Base-by-base conservation (phyloP, 2,888 invertebrate genomes). In the Resseliella maxima region DNA sequence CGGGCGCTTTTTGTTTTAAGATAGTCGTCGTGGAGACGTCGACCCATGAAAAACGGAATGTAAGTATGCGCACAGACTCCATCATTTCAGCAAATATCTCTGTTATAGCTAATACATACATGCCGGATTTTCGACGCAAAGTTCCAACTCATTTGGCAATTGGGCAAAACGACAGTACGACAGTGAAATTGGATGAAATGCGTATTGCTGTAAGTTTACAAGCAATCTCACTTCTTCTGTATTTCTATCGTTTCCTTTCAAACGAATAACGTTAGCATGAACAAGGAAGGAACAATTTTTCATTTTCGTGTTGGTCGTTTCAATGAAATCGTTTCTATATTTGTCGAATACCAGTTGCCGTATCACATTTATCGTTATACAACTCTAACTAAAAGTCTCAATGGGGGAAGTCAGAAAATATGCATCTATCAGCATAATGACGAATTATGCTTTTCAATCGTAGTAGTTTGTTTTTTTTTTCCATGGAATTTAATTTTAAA, bases 131-230 rank as follows among this genome's bases (percentile, higher is more conserved):
- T 35, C 18, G 72, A 31, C 72, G 35, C 27, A 72, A 72, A 31
- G 72, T 72, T 72, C 31, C 72, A 72, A 72, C 31, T 72, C 72
- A 72, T 72, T 72, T 12, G 72, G 72, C 72, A 72, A 72, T 31
- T 72, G 72, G n/a, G 72, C 10, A 18, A 12, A n/a, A 59, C 35
- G 12, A 72, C 12, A 31, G 72, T 21, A 15, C 5, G 27, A 59
- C 10, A 27, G 59, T 8, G 59, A 27, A 12, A 59, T 59, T 72
- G 72, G 72, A 72, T 72, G 15, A 72, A 72, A 72, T 72, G 72
- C 72, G 72, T 72, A 35, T 12, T 24, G 59, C 31, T 15, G 15
- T 31, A 72, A 72, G 72, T 35, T 72, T 31, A 1, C 72, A 72
- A 72, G 15, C 31, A 15, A 15, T 35, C 72, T 72, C 31, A 35